These are phyloP conservation scores for Sebastiscus albofasciatus DNA, from an alignment of 2,797 vertebrate genomes.

Conservation along the genomic window DNA sequence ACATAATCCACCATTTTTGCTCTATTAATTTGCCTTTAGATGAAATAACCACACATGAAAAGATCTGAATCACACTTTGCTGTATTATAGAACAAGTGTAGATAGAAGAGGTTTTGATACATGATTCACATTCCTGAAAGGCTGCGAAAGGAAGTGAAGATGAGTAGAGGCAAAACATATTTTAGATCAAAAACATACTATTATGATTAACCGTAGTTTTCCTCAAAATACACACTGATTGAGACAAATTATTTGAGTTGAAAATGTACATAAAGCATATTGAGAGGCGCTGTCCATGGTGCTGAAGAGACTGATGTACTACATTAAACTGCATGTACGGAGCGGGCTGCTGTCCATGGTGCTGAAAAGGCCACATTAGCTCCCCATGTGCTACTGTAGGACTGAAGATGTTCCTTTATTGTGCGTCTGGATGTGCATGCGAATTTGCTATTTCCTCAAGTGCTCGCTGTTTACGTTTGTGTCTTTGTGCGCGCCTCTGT, in stretches of 20 bases:
- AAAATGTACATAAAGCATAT: background rate
- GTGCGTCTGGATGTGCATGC: background rate
- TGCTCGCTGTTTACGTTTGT: conserved; percentile 30
- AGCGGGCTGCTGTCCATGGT: background rate
- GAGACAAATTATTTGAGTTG: background rate
- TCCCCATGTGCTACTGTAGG: background rate
- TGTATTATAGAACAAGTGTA: background rate
- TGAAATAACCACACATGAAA: background rate
- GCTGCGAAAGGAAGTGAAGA: background rate
- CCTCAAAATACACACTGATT: background rate
- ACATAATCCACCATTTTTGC: background rate
- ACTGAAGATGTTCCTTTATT: background rate
- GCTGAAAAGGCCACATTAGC: conserved; percentile 29
- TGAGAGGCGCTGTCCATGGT: background rate
- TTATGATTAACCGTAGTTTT: background rate
- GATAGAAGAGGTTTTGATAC: background rate
- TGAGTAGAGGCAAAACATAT: background rate
- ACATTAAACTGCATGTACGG: too few relatives aligned
- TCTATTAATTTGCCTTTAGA: background rate
- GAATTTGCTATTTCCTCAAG: conserved; percentile 17
- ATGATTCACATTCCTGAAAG: background rate
- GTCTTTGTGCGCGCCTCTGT: conserved; percentile 12
- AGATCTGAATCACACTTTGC: background rate
- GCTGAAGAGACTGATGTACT: background rate
- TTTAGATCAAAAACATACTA: background rate